These are phyloP conservation scores for Corythoichthys intestinalis DNA, from an alignment of 2,113 vertebrate genomes.

Conservation along the genomic window DNA sequence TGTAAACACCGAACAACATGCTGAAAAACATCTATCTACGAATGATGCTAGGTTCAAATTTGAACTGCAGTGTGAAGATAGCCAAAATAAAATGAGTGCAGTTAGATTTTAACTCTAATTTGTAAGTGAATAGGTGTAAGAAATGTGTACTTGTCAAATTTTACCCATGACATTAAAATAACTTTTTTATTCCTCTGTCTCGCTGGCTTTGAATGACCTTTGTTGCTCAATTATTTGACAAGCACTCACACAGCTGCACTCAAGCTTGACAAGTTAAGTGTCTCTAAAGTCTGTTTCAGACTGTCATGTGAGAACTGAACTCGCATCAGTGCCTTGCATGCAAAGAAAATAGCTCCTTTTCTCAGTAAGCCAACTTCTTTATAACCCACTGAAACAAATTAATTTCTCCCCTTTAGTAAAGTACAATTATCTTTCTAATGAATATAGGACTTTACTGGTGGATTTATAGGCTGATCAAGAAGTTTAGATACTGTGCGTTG, in stretches of 20 bases:
- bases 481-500: not conserved
- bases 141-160: conserved; percentile 62
- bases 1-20: too few relatives aligned
- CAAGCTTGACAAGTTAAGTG: conserved; percentile 49
- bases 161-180: conserved; percentile 56
- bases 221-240: conserved; percentile 65
- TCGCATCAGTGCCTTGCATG: conserved; percentile 13
- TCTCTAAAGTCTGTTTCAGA: conserved; percentile 34
- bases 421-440: not conserved
- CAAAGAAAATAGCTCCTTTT: conserved; percentile 12
- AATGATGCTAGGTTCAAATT: too few relatives aligned
- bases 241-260: conserved; percentile 46
- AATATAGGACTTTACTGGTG: not conserved
- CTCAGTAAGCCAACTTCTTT: not conserved
- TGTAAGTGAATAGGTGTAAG: conserved; percentile 43
- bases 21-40: too few relatives aligned
- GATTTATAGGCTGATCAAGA: not conserved
- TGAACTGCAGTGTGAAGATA: not conserved
- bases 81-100: conserved; percentile 8
- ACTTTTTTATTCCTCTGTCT: conserved; percentile 53
- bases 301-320: conserved; percentile 20
- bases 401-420: conserved; percentile 20
- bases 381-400: conserved; percentile 15
- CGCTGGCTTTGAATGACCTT: conserved; percentile 37
- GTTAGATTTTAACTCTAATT: conserved; percentile 34